These are phyloP conservation scores for Furcula furcula DNA, from an alignment of 2,888 invertebrate species.

Conservation along the genomic window DNA sequence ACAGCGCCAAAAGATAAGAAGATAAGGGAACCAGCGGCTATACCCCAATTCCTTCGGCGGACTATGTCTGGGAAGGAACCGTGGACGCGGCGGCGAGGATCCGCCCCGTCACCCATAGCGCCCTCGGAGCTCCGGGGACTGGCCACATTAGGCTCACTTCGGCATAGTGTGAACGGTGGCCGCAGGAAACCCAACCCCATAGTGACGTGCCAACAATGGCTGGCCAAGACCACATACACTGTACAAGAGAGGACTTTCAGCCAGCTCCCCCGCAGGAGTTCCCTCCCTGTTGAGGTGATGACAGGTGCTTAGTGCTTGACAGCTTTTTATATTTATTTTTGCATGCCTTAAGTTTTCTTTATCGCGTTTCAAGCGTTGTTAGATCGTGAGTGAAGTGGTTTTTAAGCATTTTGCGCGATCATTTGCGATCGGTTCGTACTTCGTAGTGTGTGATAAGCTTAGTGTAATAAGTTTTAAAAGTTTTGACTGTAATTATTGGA, in stretches of 20 bases:
- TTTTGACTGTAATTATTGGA: too few relatives aligned
- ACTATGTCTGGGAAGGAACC: conserved; percentile 49
- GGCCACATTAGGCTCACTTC: conserved; percentile 30
- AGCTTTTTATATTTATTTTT: conserved; percentile 36
- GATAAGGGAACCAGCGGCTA: conserved; percentile 39
- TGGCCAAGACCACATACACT: conserved; percentile 40
- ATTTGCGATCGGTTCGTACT: too few relatives aligned
- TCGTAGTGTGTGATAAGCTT: too few relatives aligned
- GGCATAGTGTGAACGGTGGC: conserved; percentile 48
- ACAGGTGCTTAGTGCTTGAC: conserved; percentile 54
- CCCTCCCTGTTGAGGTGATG: conserved; percentile 74
- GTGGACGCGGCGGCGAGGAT: conserved; percentile 55
- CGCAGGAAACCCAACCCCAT: conserved; percentile 45
- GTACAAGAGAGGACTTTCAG: conserved; percentile 36
- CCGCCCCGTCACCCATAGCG: conserved; percentile 56
- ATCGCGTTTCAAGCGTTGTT: not conserved
- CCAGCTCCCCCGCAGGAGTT: conserved; percentile 53
- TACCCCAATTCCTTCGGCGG: conserved; percentile 50
- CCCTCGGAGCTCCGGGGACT: conserved; percentile 46
- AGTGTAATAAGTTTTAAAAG: too few relatives aligned
- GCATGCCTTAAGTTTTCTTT: conserved; percentile 19
- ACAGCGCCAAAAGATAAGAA: conserved; percentile 54
- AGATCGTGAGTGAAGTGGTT: not conserved
- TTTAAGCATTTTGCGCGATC: too few relatives aligned
- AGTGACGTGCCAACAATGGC: conserved; percentile 54